Evolutionary conservation across 2,888 invertebrate species (phyloP), one percentile per base, ranked within the genome.

Genomic region (Yponomeuta plumbellus): DNA sequence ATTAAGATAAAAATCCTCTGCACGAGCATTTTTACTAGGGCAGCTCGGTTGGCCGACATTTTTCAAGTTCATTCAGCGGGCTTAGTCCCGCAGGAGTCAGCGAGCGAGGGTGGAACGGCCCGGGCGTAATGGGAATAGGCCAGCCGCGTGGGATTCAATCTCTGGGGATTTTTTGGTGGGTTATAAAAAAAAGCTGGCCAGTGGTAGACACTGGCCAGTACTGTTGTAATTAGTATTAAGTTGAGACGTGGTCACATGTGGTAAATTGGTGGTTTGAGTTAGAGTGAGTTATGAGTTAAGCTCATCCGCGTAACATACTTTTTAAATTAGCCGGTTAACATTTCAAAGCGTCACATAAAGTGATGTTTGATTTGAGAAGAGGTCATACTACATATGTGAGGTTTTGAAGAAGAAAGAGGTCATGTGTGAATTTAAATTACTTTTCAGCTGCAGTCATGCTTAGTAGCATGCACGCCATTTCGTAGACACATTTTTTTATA

Each of bases 81-180:
- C 66, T 61, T 68, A 69, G 76, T 86, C 85, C 86, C 86, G 69
- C 72, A 81, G 85, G 86, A 81, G 76, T 66, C 69, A 70, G 75
- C 75, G 75, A 76, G 78, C 77, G 67, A 57, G 61, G 70, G 72
- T 59, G 44, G 65, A 63, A 44, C 17, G 57, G 23, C 8, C 22
- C 26, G 74, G 74, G 72, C 77, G 77, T 75, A 70, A 73, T 75
- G 83, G 81, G 80, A 78, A 79, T 74, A 71, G 74, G 68, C 66
- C 75, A 34, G 84, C 76, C 88, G 81, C 88, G 75, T 80, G 90
- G 90, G 90, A 90, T 89, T 91, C 88, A 91, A 91, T 90, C 90
- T 91, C 90, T 80, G 72, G 90, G 90, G 90, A 91, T 90, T 91
- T 91, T 71, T 72, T 74, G 72, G 72, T 72, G 75, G 73, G 68